phyloP scores from a whole-genome alignment of 2,888 invertebrate genomes.

The Parnassius mnemosyne region DNA sequence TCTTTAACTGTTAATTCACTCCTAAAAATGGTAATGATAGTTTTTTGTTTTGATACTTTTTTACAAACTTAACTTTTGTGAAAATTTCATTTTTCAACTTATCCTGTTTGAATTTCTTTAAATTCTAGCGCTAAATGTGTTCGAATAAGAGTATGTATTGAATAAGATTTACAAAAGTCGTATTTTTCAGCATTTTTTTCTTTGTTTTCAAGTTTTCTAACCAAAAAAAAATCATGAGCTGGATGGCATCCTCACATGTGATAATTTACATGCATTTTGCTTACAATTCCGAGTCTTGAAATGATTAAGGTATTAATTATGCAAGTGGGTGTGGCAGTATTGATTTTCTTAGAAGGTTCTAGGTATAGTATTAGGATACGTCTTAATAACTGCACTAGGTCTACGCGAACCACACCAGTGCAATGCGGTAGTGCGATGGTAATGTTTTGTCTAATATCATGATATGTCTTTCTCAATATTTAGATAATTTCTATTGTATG shows the following conservation, averaged over 20 bases:
- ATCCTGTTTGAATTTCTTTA: slow-evolving; percentile 37
- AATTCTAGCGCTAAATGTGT: slow-evolving; percentile 32
- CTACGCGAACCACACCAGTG: slow-evolving; percentile 53
- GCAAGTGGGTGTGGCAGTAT: slow-evolving; percentile 80
- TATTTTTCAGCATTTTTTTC: slow-evolving; percentile 65
- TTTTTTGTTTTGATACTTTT: slow-evolving; percentile 82
- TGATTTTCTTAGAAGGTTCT: slow-evolving; percentile 79
- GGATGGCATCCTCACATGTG: slow-evolving; percentile 70
- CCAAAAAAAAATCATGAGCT: slow-evolving; percentile 72
- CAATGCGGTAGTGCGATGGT: slow-evolving; percentile 54
- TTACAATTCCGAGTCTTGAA: slow-evolving; percentile 45
- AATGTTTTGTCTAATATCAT: slow-evolving; percentile 37
- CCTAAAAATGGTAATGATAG: slow-evolving; percentile 79
- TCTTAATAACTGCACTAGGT: slow-evolving; percentile 68
- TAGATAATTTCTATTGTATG: background rate
- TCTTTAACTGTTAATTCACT: slow-evolving; percentile 41
- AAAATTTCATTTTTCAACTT: slow-evolving; percentile 55
- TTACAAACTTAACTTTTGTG: slow-evolving; percentile 68
- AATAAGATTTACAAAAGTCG: slow-evolving; percentile 40
- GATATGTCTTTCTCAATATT: slow-evolving; percentile 20
- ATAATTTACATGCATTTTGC: slow-evolving; percentile 58
- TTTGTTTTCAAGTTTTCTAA: slow-evolving; percentile 76
- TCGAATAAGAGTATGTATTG: slow-evolving; percentile 18
- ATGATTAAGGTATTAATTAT: slow-evolving; percentile 64
- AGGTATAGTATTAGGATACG: slow-evolving; percentile 71